These are phyloP conservation scores for Oreochromis mossambicus DNA, from an alignment of 2,797 vertebrate genomes.

Conservation along the genomic window DNA sequence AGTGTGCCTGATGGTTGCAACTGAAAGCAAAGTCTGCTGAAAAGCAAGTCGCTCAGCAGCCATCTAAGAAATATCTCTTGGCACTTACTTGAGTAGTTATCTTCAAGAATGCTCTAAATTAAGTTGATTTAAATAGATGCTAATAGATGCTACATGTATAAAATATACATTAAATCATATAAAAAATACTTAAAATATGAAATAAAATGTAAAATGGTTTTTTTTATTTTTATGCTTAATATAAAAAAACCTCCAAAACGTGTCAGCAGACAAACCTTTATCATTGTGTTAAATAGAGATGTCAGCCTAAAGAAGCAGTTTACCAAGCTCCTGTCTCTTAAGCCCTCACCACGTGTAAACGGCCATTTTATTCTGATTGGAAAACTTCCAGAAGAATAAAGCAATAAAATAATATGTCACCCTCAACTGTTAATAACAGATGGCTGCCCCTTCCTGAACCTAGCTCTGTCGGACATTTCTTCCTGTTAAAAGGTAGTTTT, in stretches of 20 bases:
- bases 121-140: background rate
- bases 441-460: background rate
- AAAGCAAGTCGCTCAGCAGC: background rate
- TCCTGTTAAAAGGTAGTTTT: background rate
- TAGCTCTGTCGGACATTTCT: background rate
- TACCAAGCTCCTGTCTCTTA: background rate
- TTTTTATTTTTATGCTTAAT: background rate
- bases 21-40: background rate
- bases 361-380: background rate
- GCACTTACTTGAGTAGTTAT: background rate
- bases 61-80: background rate
- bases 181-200: background rate
- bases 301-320: background rate
- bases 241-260: rapidly evolving
- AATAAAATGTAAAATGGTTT: background rate
- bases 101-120: background rate
- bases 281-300: background rate
- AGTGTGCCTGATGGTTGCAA: background rate
- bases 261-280: background rate
- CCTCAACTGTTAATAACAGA: background rate
- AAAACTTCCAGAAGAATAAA: background rate
- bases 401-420: background rate
- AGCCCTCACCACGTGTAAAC: rapidly evolving
- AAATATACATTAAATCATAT: background rate
- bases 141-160: background rate